Evolutionary conservation across 2,888 invertebrate species (phyloP).

Genomic region (Cephus runcator): DNA sequence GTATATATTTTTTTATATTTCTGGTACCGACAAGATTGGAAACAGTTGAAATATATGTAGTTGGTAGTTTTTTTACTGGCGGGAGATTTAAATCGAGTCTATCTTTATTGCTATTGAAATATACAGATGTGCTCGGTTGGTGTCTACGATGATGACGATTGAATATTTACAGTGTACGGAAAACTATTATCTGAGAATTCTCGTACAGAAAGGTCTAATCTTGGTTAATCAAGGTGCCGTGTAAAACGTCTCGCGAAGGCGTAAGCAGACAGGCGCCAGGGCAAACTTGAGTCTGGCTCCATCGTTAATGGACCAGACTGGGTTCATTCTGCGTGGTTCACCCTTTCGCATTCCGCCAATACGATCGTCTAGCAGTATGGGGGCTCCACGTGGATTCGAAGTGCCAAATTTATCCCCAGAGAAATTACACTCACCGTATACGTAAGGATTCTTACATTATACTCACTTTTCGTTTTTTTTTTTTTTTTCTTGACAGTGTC

Average conservation of each 20-base stretch:
- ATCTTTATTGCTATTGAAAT: too few relatives aligned
- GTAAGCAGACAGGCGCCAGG: not conserved
- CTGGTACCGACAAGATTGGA: not conserved
- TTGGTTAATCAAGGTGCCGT: not conserved
- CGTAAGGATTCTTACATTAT: not conserved
- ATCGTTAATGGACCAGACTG: constrained; percentile 24
- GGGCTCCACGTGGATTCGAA: constrained; percentile 1
- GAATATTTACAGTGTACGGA: not conserved
- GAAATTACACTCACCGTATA: not conserved
- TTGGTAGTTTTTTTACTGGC: too few relatives aligned
- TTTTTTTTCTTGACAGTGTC: not conserved
- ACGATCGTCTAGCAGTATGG: constrained; percentile 4
- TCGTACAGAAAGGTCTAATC: not conserved
- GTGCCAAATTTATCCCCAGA: not conserved
- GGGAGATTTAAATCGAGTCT: too few relatives aligned
- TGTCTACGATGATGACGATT: not conserved
- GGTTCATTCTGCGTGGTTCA: constrained; percentile 31
- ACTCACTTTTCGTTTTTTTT: not conserved
- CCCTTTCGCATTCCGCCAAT: constrained; percentile 33
- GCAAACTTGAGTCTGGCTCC: not conserved
- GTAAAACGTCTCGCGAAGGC: not conserved
- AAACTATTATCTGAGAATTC: not conserved
- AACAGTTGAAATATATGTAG: not conserved
- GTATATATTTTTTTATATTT: not conserved
- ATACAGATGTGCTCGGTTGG: not conserved